phyloP scores from a whole-genome alignment of 35 echinoderm and acorn worm species.

The Ptychodera flava region DNA sequence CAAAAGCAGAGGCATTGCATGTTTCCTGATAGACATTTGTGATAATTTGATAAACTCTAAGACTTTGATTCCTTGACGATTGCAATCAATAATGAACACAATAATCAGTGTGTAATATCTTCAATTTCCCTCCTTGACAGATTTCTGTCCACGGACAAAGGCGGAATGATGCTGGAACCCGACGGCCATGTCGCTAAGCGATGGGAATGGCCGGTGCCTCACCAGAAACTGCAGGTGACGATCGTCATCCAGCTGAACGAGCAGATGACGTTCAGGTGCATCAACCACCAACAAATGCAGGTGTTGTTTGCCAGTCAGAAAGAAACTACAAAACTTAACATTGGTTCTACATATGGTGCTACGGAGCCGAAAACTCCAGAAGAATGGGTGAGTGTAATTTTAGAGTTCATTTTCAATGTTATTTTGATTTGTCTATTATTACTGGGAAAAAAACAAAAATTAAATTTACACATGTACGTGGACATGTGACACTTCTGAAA shows the following conservation, averaged over 20 bases:
- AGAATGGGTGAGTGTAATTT: conserved; percentile 54
- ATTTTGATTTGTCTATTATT: not conserved
- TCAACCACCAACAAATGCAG: conserved; percentile 67
- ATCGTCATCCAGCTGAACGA: conserved; percentile 61
- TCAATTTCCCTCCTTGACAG: too few relatives aligned
- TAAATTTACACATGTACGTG: not conserved
- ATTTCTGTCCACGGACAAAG: conserved; percentile 78
- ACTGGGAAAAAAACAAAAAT: not conserved
- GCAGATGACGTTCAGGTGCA: conserved; percentile 47
- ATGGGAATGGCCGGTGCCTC: conserved; percentile 72
- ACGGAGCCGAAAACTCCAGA: conserved; percentile 75
- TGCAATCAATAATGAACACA: too few relatives aligned
- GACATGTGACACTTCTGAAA: not conserved
- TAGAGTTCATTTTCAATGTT: not conserved
- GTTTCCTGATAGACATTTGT: too few relatives aligned
- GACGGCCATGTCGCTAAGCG: conserved; percentile 52
- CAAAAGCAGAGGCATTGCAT: too few relatives aligned
- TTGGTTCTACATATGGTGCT: conserved; percentile 62
- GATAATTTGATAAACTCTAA: too few relatives aligned
- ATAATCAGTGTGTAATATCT: too few relatives aligned
- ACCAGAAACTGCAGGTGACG: conserved; percentile 49
- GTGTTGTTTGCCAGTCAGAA: conserved; percentile 59
- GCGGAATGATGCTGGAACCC: conserved; percentile 53
- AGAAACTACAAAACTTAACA: conserved; percentile 65
- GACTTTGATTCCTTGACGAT: too few relatives aligned